These are phyloP conservation scores for Anneissia japonica DNA, from an alignment of 35 echinoderm and acorn worm genomes.

Conservation along the genomic window DNA sequence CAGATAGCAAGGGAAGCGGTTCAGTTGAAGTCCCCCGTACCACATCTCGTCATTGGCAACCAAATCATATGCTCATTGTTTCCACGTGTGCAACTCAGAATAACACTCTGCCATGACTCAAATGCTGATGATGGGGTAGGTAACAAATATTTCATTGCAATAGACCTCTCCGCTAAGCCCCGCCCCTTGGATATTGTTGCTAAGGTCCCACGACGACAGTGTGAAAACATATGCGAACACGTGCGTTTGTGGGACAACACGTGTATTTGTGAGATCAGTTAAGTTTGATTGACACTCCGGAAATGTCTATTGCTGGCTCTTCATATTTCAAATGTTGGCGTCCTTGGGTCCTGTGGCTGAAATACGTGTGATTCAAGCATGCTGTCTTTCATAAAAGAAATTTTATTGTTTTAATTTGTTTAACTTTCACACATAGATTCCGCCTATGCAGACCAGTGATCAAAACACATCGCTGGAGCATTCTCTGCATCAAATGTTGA, in stretches of 20 bases:
- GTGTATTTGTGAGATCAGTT: background rate
- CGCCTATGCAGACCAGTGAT: constrained; percentile 36
- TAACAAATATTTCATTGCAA: background rate
- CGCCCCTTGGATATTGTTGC: too few species aligned
- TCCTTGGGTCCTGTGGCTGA: constrained; percentile 5
- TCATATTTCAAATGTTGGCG: background rate
- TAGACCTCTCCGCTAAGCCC: too few species aligned
- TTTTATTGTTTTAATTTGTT: too few species aligned
- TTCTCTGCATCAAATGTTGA: constrained; percentile 76
- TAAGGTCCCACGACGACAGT: too few species aligned
- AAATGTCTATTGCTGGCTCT: background rate
- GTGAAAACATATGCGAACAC: too few species aligned
- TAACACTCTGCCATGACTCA: constrained; percentile 87
- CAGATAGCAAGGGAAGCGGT: constrained; percentile 95
- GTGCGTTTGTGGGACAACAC: background rate
- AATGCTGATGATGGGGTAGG: background rate
- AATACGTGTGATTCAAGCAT: too few species aligned
- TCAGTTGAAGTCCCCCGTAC: constrained; percentile 79
- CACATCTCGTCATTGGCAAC: constrained; percentile 89
- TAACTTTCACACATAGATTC: constrained; percentile 23
- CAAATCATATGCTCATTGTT: constrained; percentile 86
- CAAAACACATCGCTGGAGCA: constrained; percentile 79
- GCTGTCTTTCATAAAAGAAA: too few species aligned
- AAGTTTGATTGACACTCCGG: background rate
- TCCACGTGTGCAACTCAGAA: constrained; percentile 74